Base-by-base conservation (phyloP, 2,113 vertebrate genomes). In the Chloroceryle aenea region DNA sequence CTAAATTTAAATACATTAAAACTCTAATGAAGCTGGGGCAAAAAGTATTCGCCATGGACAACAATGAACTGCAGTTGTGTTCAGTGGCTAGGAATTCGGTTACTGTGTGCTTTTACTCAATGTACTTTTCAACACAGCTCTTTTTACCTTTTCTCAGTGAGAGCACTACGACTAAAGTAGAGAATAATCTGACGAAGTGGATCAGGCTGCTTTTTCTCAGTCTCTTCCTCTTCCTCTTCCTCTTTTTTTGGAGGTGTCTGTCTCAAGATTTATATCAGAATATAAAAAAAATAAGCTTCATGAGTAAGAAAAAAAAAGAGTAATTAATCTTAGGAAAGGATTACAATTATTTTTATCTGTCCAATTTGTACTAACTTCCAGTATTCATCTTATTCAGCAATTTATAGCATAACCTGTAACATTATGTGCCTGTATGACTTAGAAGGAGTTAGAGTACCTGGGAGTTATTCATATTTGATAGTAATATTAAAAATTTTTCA, bases 151-250 rank as follows among this genome's bases (percentile, higher is more conserved):
- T 98, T 98, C 94, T 99, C 99, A 13, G 98, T 99, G 82, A 99
- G 98, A 71, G 99, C 99, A 10, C 98, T 99, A 95, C 98, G 99
- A 97, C 99, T 99, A 45, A 99, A 99, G 94, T 99, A 99, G 89
- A 99, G 98, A 87, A 99, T 99, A 93, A 99, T 99, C 97, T 99
- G 99, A 96, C 99, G 99, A 93, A 99, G 99, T n/a, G 99, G 99
- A 92, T 99, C 99, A 8, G 99, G 99, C 50, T 99, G 98, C 75
- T 98, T 99, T 92, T 98, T 99, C 81, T 99, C 98, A 7, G 86
- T 95, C 69, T 99, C 98, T 85, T 99, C 99, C 75, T 99, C 99
- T 64, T 99, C 99, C 80, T 99, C 99, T 76, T 99, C 99, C 36
- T 98, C 97, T 95, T 98, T 99, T 96, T 98, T 98, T 90, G 99